phyloP scores from a whole-genome alignment of 2,113 vertebrate genomes.

The Setophaga coronata region DNA sequence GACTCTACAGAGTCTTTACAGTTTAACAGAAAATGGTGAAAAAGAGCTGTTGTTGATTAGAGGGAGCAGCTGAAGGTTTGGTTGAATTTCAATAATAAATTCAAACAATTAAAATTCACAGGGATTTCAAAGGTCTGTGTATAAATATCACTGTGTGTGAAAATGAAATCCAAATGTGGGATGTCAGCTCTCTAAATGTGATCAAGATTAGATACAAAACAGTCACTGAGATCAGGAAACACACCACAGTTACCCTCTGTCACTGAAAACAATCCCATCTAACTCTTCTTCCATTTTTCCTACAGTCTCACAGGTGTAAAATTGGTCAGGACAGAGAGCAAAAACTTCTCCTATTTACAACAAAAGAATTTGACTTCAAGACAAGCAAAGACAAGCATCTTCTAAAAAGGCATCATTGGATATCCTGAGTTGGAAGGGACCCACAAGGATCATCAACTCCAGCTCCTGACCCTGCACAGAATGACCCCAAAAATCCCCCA shows the following conservation, averaged over 20 bases:
- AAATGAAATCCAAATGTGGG: slow-evolving; percentile 46
- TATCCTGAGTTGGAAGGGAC: not conserved
- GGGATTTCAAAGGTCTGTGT: slow-evolving; percentile 31
- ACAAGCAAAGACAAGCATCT: not conserved
- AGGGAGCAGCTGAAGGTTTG: slow-evolving; percentile 40
- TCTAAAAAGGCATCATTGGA: not conserved
- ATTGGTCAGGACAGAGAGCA: not conserved
- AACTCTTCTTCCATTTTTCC: slow-evolving; percentile 47
- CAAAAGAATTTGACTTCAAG: not conserved
- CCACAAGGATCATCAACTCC: not conserved
- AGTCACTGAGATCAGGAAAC: slow-evolving; percentile 1
- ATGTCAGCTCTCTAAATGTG: slow-evolving; percentile 2
- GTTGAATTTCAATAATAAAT: slow-evolving; percentile 38
- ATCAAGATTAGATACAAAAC: not conserved
- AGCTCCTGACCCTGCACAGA: not conserved
- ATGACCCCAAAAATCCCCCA: not conserved
- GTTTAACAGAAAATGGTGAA: not conserved
- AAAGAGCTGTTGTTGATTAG: not conserved
- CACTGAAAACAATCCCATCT: slow-evolving; percentile 35
- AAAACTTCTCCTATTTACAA: not conserved
- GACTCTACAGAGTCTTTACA: not conserved
- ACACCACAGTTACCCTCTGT: slow-evolving; percentile 60
- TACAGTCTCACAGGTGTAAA: slow-evolving; percentile 44
- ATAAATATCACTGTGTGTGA: slow-evolving; percentile 33
- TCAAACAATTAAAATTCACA: slow-evolving; percentile 62